These are phyloP conservation scores for Junco hyemalis DNA, from an alignment of 2,113 vertebrate species.

Conservation along the genomic window DNA sequence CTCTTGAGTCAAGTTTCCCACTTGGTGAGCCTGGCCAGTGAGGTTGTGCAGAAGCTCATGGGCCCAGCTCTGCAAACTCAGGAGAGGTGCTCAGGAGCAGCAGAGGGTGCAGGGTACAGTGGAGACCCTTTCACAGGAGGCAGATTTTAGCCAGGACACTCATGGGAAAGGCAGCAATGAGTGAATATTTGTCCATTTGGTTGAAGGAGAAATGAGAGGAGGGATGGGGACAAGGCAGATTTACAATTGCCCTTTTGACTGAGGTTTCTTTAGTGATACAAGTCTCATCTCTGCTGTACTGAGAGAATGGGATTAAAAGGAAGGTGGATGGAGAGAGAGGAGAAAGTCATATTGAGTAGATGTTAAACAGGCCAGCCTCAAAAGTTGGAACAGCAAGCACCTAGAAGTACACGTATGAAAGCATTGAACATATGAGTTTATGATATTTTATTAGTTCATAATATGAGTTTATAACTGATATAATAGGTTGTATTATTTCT, in stretches of 20 bases:
- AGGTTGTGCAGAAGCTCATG: neutral
- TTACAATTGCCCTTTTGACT: neutral
- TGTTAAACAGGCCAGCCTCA: neutral
- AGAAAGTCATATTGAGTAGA: neutral
- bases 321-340: neutral
- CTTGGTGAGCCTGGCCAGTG: neutral
- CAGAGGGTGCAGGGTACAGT: neutral
- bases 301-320: neutral
- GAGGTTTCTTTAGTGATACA: neutral
- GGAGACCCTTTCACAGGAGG: neutral
- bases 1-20: neutral
- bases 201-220: neutral
- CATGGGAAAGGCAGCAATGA: neutral
- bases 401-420: rapidly evolving
- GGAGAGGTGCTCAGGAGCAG: neutral
- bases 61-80: neutral
- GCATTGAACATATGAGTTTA: neutral
- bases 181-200: too few species aligned
- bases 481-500: neutral
- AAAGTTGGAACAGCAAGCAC: neutral
- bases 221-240: neutral
- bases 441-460: neutral
- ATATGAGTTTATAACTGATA: too few species aligned
- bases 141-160: neutral
- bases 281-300: neutral